phyloP scores from a whole-genome alignment of 1,140 invertebrate genomes.

The Plodia interpunctella region DNA sequence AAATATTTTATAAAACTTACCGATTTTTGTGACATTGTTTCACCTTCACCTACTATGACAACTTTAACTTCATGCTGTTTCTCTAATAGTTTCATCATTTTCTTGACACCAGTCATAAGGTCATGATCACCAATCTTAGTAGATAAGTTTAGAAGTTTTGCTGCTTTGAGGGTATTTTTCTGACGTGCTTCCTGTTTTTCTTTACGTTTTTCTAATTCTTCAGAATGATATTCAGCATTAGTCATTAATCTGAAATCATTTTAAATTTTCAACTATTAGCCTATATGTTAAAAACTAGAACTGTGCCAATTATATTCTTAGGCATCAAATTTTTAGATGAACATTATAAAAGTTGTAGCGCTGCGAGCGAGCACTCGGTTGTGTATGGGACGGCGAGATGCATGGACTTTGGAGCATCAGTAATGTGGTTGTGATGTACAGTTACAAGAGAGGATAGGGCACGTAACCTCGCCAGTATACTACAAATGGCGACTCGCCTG shows the following conservation, averaged over 20 bases:
- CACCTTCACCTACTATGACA: conserved; percentile 74
- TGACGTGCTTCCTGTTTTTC: conserved; percentile 48
- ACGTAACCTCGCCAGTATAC: too few species aligned
- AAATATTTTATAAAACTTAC: conserved; percentile 65
- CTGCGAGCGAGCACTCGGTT: too few species aligned
- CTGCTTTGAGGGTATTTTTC: conserved; percentile 69
- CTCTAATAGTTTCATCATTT: conserved; percentile 79
- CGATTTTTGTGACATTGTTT: conserved; percentile 56
- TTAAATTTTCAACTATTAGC: too few species aligned
- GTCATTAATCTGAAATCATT: conserved; percentile 53
- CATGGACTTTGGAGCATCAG: too few species aligned
- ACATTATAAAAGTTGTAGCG: too few species aligned
- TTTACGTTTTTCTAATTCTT: conserved; percentile 63
- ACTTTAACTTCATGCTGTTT: conserved; percentile 81
- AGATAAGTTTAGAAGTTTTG: conserved; percentile 80
- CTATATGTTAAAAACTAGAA: too few species aligned
- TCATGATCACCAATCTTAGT: conserved; percentile 81
- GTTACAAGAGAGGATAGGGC: too few species aligned
- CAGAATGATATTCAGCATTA: conserved; percentile 62
- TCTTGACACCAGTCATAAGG: conserved; percentile 78
- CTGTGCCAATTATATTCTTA: too few species aligned
- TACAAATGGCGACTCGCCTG: too few species aligned
- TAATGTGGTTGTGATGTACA: too few species aligned
- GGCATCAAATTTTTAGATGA: too few species aligned
- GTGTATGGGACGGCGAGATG: too few species aligned